These are phyloP conservation scores for Koerneria pararmatus DNA, from an alignment of 2,888 invertebrate species.

Conservation along the genomic window DNA sequence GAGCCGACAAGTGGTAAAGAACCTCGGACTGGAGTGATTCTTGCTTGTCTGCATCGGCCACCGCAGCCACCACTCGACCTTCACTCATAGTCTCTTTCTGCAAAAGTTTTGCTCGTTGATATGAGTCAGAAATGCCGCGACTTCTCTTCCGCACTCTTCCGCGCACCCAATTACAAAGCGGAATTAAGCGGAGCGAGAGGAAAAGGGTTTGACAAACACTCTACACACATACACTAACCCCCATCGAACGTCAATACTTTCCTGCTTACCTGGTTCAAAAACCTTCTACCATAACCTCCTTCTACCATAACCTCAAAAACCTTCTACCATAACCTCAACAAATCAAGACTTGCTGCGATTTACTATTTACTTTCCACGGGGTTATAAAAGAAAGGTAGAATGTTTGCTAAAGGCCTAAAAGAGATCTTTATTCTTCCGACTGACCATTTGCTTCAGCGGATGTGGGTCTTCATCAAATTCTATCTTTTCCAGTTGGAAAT, in stretches of 20 bases:
- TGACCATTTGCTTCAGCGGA: constrained; percentile 28
- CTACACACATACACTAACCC: constrained; percentile 10
- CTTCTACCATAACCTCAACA: too few species aligned
- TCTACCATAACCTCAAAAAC: too few species aligned
- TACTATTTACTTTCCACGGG: constrained; percentile 1
- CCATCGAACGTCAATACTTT: constrained; percentile 3
- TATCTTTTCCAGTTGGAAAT: constrained; percentile 71
- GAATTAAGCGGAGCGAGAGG: too few species aligned
- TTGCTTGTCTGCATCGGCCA: constrained; percentile 59
- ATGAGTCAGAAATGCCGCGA: too few species aligned
- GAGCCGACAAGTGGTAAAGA: too few species aligned
- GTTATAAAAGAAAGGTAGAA: background rate
- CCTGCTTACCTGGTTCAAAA: constrained; percentile 8
- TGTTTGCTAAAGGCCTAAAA: background rate
- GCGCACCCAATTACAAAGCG: too few species aligned
- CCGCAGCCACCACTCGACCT: constrained; percentile 30
- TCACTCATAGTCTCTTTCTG: constrained; percentile 27
- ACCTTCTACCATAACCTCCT: too few species aligned
- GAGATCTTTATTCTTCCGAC: background rate
- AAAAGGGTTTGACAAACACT: background rate
- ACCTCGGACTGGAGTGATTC: constrained; percentile 68
- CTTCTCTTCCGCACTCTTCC: too few species aligned
- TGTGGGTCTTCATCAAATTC: constrained; percentile 35
- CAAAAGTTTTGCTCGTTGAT: too few species aligned
- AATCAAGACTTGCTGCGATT: too few species aligned